Conservation (phyloP, 2,797 vertebrate species). For the Rachycentron canadum region DNA sequence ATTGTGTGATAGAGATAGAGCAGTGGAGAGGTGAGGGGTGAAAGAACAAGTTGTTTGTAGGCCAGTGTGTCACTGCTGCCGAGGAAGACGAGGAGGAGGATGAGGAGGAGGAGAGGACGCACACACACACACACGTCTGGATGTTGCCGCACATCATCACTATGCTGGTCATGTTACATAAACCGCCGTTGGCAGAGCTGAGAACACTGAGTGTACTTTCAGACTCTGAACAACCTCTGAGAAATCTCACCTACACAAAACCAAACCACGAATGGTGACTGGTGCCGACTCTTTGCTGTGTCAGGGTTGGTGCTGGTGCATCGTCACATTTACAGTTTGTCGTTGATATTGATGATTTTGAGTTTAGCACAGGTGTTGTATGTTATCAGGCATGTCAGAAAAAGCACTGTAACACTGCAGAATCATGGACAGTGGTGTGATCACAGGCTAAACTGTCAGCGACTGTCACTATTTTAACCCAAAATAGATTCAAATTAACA, state of each 20-base stretch:
- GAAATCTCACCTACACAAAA: constrained; percentile 12
- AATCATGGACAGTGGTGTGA: too few relatives aligned
- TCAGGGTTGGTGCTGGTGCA: background rate
- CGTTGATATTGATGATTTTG: background rate
- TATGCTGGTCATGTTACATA: constrained; percentile 50
- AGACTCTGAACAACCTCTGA: constrained; percentile 28
- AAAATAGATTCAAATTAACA: too few relatives aligned
- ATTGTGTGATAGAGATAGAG: constrained; percentile 3
- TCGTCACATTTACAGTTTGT: background rate
- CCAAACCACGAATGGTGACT: background rate
- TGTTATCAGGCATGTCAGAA: background rate
- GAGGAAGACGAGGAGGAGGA: constrained; percentile 38
- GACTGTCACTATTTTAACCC: too few relatives aligned
- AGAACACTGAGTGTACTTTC: constrained; percentile 24
- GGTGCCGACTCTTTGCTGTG: background rate
- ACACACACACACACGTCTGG: constrained; percentile 9
- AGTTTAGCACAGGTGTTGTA: background rate
- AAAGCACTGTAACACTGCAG: background rate
- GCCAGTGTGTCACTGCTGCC: constrained; percentile 79
- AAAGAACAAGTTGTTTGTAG: constrained; percentile 69
- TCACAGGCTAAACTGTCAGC: too few relatives aligned
- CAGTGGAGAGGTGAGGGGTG: constrained; percentile 43
- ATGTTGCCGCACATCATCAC: background rate
- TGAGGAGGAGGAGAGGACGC: background rate
- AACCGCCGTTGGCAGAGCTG: constrained; percentile 28